Evolutionary conservation across 2,113 vertebrate species (phyloP).

Genomic region (Halcyon malimbica): DNA sequence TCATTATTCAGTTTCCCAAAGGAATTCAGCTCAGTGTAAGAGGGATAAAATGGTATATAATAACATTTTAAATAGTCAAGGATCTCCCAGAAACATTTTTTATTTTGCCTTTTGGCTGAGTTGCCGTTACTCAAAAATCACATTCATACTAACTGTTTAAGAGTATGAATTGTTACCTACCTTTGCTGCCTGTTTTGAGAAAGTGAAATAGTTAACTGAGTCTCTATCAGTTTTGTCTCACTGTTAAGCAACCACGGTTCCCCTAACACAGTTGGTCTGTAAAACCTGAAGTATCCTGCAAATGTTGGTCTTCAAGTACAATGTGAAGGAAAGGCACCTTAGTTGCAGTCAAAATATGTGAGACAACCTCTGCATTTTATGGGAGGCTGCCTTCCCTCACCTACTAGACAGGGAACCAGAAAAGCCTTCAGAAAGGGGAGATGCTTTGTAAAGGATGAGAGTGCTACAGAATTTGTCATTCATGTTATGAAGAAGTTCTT

Average conservation of each 20-base stretch:
- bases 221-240: background rate
- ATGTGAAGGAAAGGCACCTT: background rate
- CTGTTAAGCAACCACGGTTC: background rate
- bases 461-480: background rate
- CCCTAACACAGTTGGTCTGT: rapidly evolving
- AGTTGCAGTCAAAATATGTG: background rate
- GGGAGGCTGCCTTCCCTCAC: background rate
- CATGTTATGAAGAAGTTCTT: background rate
- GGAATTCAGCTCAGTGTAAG: background rate
- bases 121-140: background rate
- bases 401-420: background rate
- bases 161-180: background rate
- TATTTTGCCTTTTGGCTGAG: background rate
- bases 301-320: background rate
- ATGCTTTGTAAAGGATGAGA: background rate
- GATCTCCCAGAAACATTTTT: background rate
- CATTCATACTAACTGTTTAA: background rate
- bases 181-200: background rate
- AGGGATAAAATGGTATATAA: background rate
- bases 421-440: background rate
- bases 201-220: background rate
- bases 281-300: background rate
- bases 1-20: background rate
- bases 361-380: background rate
- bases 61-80: background rate